Base-by-base conservation (phyloP, 2,113 vertebrate genomes). In the Tyrannus savana region DNA sequence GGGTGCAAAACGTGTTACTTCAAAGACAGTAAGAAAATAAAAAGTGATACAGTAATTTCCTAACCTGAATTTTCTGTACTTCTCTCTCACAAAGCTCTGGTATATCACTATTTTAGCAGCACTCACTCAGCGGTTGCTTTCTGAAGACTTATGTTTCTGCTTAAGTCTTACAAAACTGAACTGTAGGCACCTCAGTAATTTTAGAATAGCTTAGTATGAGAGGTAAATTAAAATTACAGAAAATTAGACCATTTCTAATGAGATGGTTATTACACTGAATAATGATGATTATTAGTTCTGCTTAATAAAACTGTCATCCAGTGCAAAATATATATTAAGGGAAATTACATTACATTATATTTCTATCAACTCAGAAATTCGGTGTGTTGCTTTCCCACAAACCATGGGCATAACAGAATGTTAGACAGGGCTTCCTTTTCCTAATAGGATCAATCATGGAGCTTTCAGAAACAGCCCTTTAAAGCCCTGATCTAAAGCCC, bases 171-270 rank as follows among this genome's bases (percentile, higher is more conserved):
- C 59, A 67, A 96, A 97, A 97, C 81, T 52, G 82, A 97, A 97
- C 95, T 85, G 68, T 87, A 95, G 92, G 92, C 93, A 97, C 95
- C 96, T 93, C 92, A 89, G 88, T 88, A 97, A 81, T 96, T 97
- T 83, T 89, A 96, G 90, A 95, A 90, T 83, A 77, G 81, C 93
- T 84, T 81, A 95, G 69, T 96, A 83, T 87, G n/a, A 97, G 93
- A 97, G 96, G 96, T 97, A 97, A 98, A 98, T 98, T 97, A 97
- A 97, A 98, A 97, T 98, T 96, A 97, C 60, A 69, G 94, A 94
- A 98, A 98, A 97, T 97, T 73, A 98, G 96, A 88, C 94, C 78
- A 93, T 98, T 97, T 98, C 97, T 97, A 97, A 98, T 97, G 94
- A 97, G 95, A 63, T 94, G 81, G 44, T 98, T 98, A 97, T 97